These are phyloP conservation scores for Mesocentrotus franciscanus DNA, from an alignment of 53 echinoderm and acorn worm genomes.

Conservation along the genomic window DNA sequence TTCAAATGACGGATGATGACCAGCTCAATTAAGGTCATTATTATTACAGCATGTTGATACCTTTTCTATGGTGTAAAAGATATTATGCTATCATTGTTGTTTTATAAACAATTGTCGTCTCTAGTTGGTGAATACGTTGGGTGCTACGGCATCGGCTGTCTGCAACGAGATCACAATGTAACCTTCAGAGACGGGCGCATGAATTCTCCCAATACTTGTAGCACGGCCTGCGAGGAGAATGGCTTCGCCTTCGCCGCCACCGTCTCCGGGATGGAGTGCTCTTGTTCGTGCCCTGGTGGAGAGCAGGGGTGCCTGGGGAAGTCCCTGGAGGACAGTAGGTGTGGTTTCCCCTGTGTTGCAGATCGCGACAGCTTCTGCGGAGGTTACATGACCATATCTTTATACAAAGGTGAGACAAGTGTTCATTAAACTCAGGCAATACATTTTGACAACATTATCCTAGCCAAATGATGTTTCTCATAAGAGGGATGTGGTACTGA, in stretches of 20 bases:
- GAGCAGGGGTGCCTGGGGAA: neutral
- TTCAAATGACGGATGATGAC: too few species aligned
- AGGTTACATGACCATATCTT: conserved; percentile 3
- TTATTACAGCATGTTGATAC: too few species aligned
- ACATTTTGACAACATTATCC: too few species aligned
- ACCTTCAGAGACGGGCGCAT: neutral
- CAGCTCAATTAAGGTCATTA: too few species aligned
- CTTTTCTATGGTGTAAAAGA: too few species aligned
- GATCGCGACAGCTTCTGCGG: conserved; percentile 2
- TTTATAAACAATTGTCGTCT: too few species aligned
- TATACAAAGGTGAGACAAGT: neutral
- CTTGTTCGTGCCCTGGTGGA: neutral
- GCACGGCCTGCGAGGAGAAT: neutral
- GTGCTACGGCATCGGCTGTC: neutral
- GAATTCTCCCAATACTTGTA: neutral
- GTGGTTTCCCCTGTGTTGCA: neutral
- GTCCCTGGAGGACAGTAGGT: neutral
- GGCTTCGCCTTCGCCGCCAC: conserved; percentile 18
- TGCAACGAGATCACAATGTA: neutral
- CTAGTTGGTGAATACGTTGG: neutral
- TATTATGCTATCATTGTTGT: too few species aligned
- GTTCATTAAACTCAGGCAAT: too few species aligned
- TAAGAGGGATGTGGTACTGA: too few species aligned
- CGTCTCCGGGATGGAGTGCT: neutral
- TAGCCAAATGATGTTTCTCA: too few species aligned